Evolutionary conservation across 2,113 vertebrate genomes (phyloP), one percentile per base, ranked within the genome.

Genomic region (Myiozetetes cayanensis): DNA sequence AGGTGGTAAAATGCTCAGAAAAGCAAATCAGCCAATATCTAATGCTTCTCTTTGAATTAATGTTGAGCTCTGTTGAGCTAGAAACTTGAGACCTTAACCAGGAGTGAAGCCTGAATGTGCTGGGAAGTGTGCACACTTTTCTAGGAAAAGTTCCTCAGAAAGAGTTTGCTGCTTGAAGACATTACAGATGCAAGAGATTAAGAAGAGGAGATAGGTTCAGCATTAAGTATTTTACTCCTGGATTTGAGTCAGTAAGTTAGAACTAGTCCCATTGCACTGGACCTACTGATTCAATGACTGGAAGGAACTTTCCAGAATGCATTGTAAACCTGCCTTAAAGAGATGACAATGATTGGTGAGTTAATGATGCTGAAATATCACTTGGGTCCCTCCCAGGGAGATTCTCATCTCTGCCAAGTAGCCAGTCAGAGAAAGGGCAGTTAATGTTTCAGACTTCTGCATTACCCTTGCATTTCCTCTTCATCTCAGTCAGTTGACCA

Each of bases 121-220:
- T 39, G 16, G 6, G 14, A 16, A 14, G 1, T 5, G 31, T 53
- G 30, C 10, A 63, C 0, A 0, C 2, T 58, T 76, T 74, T 80
- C 37, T 63, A 43, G 52, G n/a, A 72, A 78, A 63, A 46, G 20
- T 44, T 70, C 22, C n/a, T 73, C n/a, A 35, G 70, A 16, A 83
- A 12, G 15, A 47, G 12, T 65, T 87, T 68, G 17, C 37, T 39
- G 66, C 43, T 53, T 66, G 73, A 73, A 82, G 6, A 31, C 28
- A 10, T 65, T 83, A 46, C 14, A 85, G 63, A 82, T 8, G 5
- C 27, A 70, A 72, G 37, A 68, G 12, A 21, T 24, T 67, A 72
- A 72, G 46, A 47, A 71, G 21, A 81, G 24, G 9, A 86, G 6
- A 25, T 24, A 35, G 10, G 19, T 39, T 89, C 52, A 82, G 35